Base-by-base conservation (phyloP, 1,140 invertebrate species). In the Helicoverpa zea region DNA sequence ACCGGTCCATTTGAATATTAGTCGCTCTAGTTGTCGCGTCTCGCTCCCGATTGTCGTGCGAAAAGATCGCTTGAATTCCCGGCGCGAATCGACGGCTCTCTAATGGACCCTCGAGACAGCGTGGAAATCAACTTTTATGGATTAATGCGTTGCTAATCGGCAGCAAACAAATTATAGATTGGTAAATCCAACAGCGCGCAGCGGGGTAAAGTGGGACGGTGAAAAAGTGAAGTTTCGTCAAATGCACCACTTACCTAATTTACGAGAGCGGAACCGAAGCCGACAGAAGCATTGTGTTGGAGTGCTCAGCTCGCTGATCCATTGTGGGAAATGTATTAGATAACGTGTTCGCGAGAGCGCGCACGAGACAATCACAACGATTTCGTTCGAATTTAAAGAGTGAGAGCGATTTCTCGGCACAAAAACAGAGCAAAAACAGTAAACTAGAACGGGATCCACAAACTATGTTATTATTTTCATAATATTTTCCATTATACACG, bases 141-240 rank as follows among this genome's bases (percentile, higher is more conserved):
- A 73, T 70, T 85, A 86, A 84, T 79, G 84, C 87, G 88, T 86
- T 83, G 47, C 90, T 88, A 92, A 93, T 91, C 86, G 87, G 77
- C 66, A 78, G 82, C 86, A 90, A 91, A 91, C 86, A 90, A 90
- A 87, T 85, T 73, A 79, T 80, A 74, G 81, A 88, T 86, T 83
- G 78, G 82, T 85, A 81, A 84, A 83, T 82, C 83, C 75, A 86
- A 91, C 82, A 82, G 73, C 80, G 74, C 80, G 61, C 82, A 83
- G 59, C 73, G 77, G 75, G 52, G 58, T 83, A 86, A 90, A 90
- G 85, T 87, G 84, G 87, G 86, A 30, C 86, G 78, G 85, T 82
- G 89, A 88, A 93, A 93, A 93, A 93, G 92, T 93, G 91, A 93
- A 93, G 92, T 90, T 91, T 94, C 88, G 89, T 87, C 89, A 88